phyloP scores from a whole-genome alignment of 2,113 vertebrate genomes.

The Mormoops blainvillei region DNA sequence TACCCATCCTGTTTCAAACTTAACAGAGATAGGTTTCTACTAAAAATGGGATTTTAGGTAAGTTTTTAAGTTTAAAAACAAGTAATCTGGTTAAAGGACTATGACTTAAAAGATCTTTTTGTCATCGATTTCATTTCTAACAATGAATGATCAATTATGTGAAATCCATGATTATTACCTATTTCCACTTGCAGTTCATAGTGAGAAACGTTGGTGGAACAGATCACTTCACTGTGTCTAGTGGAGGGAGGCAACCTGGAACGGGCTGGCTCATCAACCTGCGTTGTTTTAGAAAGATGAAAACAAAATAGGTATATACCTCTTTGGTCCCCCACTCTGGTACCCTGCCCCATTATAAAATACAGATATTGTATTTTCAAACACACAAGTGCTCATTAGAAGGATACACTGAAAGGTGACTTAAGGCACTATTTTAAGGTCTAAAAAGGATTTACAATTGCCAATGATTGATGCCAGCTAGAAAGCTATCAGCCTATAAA shows the following conservation, averaged over 20 bases:
- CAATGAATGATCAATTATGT: neutral
- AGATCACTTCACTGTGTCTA: conserved; percentile 81
- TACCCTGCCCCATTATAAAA: neutral
- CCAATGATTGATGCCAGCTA: neutral
- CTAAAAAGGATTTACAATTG: neutral
- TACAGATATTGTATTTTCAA: neutral
- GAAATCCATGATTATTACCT: conserved; percentile 81
- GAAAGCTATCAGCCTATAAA: neutral
- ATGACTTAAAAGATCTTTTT: conserved; percentile 27
- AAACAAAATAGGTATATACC: conserved; percentile 28
- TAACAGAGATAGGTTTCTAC: neutral
- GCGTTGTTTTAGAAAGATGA: conserved; percentile 39
- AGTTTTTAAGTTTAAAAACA: conserved; percentile 13
- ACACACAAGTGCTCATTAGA: neutral
- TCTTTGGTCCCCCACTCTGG: neutral
- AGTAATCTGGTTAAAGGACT: neutral
- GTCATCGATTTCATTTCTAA: neutral
- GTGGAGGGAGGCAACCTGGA: conserved; percentile 80
- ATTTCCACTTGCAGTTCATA: conserved; percentile 95
- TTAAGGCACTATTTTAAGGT: neutral
- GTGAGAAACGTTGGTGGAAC: conserved; percentile 86
- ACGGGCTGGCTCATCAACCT: conserved; percentile 85
- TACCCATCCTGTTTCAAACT: neutral
- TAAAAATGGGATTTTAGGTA: neutral
- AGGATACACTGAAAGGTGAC: neutral